Percentiles rank a stretch among this genome's conserved stretches.
These are phyloP conservation scores for Lates japonicus DNA, from an alignment of 2,797 vertebrate genomes.

Conservation along the genomic window DNA sequence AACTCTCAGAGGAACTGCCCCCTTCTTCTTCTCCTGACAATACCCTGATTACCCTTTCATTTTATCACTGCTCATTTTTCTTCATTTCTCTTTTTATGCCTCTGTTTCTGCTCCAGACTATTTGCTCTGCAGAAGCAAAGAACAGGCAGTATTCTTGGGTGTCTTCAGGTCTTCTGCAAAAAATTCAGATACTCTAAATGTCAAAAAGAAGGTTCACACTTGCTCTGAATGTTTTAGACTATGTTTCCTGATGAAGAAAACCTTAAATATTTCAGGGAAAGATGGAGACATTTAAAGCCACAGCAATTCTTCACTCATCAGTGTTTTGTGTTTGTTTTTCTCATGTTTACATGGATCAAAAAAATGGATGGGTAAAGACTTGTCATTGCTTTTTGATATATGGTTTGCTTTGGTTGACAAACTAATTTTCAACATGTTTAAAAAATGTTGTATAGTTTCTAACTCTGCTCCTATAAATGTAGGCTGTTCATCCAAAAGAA, in stretches of 20 bases:
- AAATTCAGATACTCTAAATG: slow-evolving; percentile 22
- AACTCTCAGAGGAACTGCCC: slow-evolving; percentile 15
- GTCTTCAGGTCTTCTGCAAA: neutral
- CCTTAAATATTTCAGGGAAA: neutral
- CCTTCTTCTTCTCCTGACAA: slow-evolving; percentile 23
- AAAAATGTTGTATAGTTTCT: neutral
- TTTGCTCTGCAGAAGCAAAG: slow-evolving; percentile 13
- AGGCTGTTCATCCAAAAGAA: neutral
- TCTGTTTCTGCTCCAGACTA: slow-evolving; percentile 26
- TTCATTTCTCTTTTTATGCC: slow-evolving; percentile 32
- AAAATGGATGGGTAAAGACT: neutral
- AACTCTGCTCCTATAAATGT: too few relatives aligned
- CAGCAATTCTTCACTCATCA: neutral
- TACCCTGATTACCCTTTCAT: slow-evolving; percentile 53
- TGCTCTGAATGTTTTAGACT: slow-evolving; percentile 6
- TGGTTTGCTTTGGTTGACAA: neutral
- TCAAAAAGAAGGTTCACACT: slow-evolving; percentile 4
- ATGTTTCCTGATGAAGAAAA: slow-evolving; percentile 6
- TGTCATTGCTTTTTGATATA: neutral
- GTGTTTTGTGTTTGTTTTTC: neutral
- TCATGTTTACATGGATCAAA: neutral
- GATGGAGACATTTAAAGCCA: neutral
- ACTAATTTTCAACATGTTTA: neutral
- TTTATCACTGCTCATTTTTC: slow-evolving; percentile 38
- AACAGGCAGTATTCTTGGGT: slow-evolving; percentile 13